Evolutionary conservation across 2,797 vertebrate genomes (phyloP), one percentile per base, ranked within the genome.

Genomic region (Pseudomugil tenellus): DNA sequence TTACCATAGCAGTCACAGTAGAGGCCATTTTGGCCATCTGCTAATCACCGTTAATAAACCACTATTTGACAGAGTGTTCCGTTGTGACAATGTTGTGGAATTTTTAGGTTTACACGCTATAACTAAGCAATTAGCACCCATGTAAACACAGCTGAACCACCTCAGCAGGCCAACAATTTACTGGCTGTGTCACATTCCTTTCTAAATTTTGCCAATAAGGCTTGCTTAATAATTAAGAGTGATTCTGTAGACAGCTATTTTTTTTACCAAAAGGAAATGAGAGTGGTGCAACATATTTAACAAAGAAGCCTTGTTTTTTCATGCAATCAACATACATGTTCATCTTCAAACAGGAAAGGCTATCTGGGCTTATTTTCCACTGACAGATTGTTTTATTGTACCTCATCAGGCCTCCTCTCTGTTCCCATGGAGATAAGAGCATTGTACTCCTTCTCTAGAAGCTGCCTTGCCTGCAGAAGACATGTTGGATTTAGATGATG

Each of bases 371-470:
- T 74, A 74, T 77, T 84, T 69, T 63, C 53, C 49, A 25, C 59
- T 61, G 71, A 73, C 68, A 64, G 74, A 76, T 67, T 49, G 51
- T 48, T 62, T 69, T 76, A 66, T 58, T 84, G 63, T 86, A 96
- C 96, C 96, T 98, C 96, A 76, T 97, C 96, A 56, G 96, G 94
- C 85, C 96, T 92, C 71, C 96, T 86, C 86, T 97, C 96, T 16
- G 96, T 97, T 92, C 95, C 96, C 93, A 96, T 94, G 80, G 94
- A 86, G 85, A 97, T 96, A 80, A 98, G 95, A 83, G 94, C 90
- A 56, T 96, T 95, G 85, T 96, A 98, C 77, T 97, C 96, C 79
- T 96, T 97, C 87, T 97, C 96, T 76, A 98, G 88, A 58, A 97
- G 87, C 84, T 98, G 96, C 67, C 96, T 92, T 28, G 96, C 96